Conservation (phyloP, 2,888 invertebrate species). For the Meganola albula region DNA sequence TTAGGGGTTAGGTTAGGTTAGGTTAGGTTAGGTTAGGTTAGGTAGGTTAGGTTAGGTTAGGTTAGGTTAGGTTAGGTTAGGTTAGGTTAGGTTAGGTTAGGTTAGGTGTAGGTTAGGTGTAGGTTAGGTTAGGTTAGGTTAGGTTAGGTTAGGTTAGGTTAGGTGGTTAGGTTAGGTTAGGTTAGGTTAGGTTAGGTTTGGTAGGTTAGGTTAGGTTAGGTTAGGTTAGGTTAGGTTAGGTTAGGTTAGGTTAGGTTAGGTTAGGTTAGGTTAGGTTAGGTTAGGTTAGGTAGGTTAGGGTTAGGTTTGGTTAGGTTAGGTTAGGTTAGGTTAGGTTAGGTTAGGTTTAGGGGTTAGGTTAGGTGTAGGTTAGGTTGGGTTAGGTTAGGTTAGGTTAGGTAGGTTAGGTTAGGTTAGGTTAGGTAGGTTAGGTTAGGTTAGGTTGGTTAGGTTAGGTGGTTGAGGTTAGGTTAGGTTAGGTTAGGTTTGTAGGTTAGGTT, state of each 20-base stretch:
- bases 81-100: conserved; percentile 18
- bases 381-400: too few relatives aligned
- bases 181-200: not conserved
- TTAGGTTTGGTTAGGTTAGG: conserved; percentile 16
- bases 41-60: conserved; percentile 15
- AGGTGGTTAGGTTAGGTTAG: not conserved
- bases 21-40: conserved; percentile 13
- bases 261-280: conserved; percentile 8
- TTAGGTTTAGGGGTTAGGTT: conserved; percentile 13
- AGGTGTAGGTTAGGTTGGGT: too few relatives aligned
- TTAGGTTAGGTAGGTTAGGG: conserved; percentile 12
- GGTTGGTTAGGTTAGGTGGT: conserved; percentile 9
- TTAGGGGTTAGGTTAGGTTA: too few relatives aligned
- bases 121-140: conserved; percentile 16
- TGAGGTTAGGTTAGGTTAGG: conserved; percentile 10
- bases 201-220: conserved; percentile 14
- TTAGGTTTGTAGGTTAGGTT: too few relatives aligned
- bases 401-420: too few relatives aligned
- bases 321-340: conserved; percentile 15
- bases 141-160: conserved; percentile 15
- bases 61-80: conserved; percentile 16
- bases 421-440: too few relatives aligned
- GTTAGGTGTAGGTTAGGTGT: too few relatives aligned
- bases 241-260: conserved; percentile 16
- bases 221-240: conserved; percentile 14